Evolutionary conservation across 2,888 invertebrate species (phyloP), one percentile per base, ranked within the genome.

Genomic region (Amblyteles armatorius): DNA sequence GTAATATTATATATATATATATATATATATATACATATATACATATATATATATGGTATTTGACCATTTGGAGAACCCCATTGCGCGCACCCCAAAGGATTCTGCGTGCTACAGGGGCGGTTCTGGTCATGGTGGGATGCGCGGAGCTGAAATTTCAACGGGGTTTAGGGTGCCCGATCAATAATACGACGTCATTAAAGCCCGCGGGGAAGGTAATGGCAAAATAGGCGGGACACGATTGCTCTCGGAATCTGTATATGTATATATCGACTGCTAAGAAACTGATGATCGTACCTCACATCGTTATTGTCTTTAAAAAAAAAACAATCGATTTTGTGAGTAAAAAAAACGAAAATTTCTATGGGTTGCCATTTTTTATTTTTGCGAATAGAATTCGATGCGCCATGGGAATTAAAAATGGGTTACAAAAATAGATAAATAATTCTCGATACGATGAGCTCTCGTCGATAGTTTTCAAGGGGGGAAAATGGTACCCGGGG

Each of bases 181-280:
- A 91, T 91, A 91, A 90, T 89, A 87, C 88, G 88, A 88, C 89
- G 73, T 89, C 89, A 90, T 91, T 91, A 91, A 89, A 87, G 88
- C 88, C 88, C 83, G 83, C 87, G 84, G 87, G 55, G 85, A 85
- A 88, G 33, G 84, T 86, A 88, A 88, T 86, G 88, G 83, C 57
- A 80, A 89, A 90, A 90, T 88, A 86, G 87, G 57, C 63, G 73
- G 78, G 36, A 50, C 68, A 84, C 50, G 44, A 33, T 63, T 60
- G 6, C 63, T 33, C 13, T 22, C 26, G 26, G 1, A 26, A 26
- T 1, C 26, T 22, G 13, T 57, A 13, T 44, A 19, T 52, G 5
- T 19, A 22, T 9, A 55, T 55, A 55, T 26, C 3, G 22, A 22
- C 22, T 22, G 9, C 22, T 55, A 22, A 55, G 55, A 55, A 55